Base-by-base conservation (phyloP, 2,888 invertebrate species). In the Pteria penguin region DNA sequence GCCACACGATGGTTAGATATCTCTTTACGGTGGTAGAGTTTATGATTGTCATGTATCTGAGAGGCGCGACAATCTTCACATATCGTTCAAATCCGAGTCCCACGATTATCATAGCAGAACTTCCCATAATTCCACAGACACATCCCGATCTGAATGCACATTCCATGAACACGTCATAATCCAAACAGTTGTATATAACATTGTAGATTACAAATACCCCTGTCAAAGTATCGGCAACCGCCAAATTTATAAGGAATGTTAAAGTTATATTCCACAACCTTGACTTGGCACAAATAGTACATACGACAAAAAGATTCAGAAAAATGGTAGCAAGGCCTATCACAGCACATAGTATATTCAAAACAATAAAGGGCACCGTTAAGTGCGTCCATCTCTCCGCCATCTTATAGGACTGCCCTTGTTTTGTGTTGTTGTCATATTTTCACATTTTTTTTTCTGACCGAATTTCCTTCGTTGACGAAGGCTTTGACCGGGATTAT, bases 31-130 rank as follows among this genome's bases (percentile, higher is more conserved):
- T 22, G 14, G 24, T 26, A 26, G 11, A 11, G 24, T 29, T 22
- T 5, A 60, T 14, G 14, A 60, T 29, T 8, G 4, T 22, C 11
- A 11, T 60, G 60, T 60, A 60, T 27, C 27, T 24, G 5, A 24
- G 27, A 8, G 60, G 60, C 4, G 27, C 14, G 26, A 60, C 60
- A 27, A 60, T 60, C 29, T 60, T 60, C 2, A 60, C 27, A 27
- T 60, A 60, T n/a, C 60, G 60, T 29, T 60, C 60, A 29, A n/a
- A 60, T 11, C 27, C 27, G 11, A 60, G 27, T 14, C 60, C 60
- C 4, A 60, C 29, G 4, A 60, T 26, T 11, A 26, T 22, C 5
- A 60, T 27, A 60, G 27, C 22, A 14, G 60, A 60, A 27, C 60
- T 24, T 4, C 22, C 27, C 24, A 60, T 60, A 27, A 60, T 60